phyloP scores from a whole-genome alignment of 1,140 invertebrate genomes.

The Drosophila eugracilis region DNA sequence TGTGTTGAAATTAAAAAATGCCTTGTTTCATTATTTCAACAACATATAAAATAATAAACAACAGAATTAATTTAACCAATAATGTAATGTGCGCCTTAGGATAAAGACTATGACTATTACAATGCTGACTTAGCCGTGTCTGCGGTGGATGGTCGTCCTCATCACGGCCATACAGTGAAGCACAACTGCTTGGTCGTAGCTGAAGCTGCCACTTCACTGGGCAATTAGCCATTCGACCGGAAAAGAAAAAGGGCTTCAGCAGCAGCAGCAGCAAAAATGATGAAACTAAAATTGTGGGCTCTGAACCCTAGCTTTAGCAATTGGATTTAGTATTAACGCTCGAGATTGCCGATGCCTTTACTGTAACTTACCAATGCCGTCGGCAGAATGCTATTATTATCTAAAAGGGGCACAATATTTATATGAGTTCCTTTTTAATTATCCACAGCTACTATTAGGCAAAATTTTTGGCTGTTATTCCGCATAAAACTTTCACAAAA shows the following conservation, averaged over 20 bases:
- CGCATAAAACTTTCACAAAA: no score
- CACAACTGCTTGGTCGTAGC: slow-evolving; percentile 35
- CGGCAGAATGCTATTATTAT: not conserved
- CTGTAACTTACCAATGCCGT: not conserved
- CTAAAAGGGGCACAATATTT: no score
- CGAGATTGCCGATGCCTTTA: slow-evolving; percentile 14
- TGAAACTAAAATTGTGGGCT: slow-evolving; percentile 57
- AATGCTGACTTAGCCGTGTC: slow-evolving; percentile 60
- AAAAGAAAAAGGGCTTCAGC: slow-evolving; percentile 74
- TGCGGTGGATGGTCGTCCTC: slow-evolving; percentile 65
- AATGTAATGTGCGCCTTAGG: slow-evolving; percentile 57
- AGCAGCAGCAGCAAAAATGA: slow-evolving; percentile 31
- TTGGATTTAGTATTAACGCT: slow-evolving; percentile 30
- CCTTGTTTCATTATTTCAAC: slow-evolving; percentile 52
- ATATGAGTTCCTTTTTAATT: no score
- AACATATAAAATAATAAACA: slow-evolving; percentile 60
- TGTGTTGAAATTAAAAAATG: slow-evolving; percentile 35
- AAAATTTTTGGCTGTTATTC: no score
- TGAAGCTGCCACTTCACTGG: slow-evolving; percentile 72
- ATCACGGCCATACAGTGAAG: slow-evolving; percentile 21
- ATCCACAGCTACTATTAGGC: no score
- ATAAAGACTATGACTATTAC: slow-evolving; percentile 64
- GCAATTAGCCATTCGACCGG: slow-evolving; percentile 71
- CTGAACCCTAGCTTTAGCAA: slow-evolving; percentile 48
- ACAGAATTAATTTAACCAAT: slow-evolving; percentile 67